Evolutionary conservation across 2,888 invertebrate genomes (phyloP).

Genomic region (Chrysodeixis includens): DNA sequence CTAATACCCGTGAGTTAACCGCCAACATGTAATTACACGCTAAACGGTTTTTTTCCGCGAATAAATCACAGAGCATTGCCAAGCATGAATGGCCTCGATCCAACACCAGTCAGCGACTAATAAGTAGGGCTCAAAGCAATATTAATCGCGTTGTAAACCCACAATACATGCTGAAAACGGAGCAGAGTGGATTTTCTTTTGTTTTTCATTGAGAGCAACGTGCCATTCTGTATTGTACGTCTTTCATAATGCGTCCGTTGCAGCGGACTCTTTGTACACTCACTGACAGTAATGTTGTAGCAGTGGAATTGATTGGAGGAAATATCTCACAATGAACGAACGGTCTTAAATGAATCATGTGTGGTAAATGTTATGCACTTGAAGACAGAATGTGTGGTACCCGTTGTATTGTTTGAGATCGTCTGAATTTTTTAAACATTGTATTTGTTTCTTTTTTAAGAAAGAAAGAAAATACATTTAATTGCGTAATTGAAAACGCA

Average conservation of each 20-base stretch:
- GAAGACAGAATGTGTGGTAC: neutral
- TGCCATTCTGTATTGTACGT: conserved; percentile 56
- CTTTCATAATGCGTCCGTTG: conserved; percentile 59
- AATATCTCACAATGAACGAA: conserved; percentile 10
- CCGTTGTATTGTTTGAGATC: neutral
- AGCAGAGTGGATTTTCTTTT: conserved; percentile 56
- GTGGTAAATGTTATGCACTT: neutral
- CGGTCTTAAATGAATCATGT: neutral
- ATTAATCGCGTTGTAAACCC: conserved; percentile 36
- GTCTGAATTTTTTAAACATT: too few species aligned
- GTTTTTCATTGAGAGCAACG: conserved; percentile 54
- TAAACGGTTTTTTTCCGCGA: too few species aligned
- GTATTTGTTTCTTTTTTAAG: too few species aligned
- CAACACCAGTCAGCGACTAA: conserved; percentile 2
- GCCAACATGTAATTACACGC: too few species aligned
- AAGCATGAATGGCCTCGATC: neutral
- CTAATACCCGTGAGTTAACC: too few species aligned
- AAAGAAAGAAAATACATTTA: too few species aligned
- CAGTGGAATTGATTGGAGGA: conserved; percentile 9
- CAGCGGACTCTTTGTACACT: conserved; percentile 53
- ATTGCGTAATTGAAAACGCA: too few species aligned
- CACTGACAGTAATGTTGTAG: conserved; percentile 36
- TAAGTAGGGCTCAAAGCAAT: conserved; percentile 46
- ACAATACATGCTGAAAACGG: conserved; percentile 42
- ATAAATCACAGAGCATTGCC: neutral